phyloP scores from a whole-genome alignment of 2,797 vertebrate genomes.

The Acanthis flammea region DNA sequence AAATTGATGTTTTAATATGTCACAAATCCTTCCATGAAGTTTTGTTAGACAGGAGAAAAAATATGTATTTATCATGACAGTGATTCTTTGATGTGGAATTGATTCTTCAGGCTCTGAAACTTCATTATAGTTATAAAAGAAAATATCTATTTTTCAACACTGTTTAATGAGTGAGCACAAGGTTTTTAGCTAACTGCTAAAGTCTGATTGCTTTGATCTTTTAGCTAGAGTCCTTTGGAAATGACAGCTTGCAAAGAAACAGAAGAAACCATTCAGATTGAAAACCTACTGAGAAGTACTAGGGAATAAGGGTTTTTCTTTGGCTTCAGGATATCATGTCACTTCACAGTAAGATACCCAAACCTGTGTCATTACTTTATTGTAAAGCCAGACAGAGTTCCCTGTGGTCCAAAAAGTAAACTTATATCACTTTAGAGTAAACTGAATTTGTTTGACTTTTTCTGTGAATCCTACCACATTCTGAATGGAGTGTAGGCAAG shows the following conservation, averaged over 20 bases:
- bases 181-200: neutral
- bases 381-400: neutral
- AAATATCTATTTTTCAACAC: slow-evolving; percentile 1
- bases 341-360: neutral
- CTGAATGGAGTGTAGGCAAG: neutral
- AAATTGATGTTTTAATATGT: neutral
- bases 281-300: neutral
- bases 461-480: neutral
- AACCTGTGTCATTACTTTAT: neutral
- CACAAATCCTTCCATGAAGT: neutral
- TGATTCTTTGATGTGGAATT: slow-evolving; percentile 25
- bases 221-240: neutral
- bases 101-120: slow-evolving; percentile 10
- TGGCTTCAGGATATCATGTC: neutral
- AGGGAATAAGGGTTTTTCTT: neutral
- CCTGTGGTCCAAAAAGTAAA: neutral
- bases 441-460: neutral
- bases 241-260: neutral
- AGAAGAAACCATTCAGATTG: neutral
- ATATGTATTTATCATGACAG: neutral
- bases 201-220: slow-evolving; percentile 22
- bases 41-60: neutral
- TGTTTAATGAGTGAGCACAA: neutral
- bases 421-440: neutral
- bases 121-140: neutral